phyloP scores from a whole-genome alignment of 2,888 invertebrate genomes.

The Lordiphosa andalusiaca region DNA sequence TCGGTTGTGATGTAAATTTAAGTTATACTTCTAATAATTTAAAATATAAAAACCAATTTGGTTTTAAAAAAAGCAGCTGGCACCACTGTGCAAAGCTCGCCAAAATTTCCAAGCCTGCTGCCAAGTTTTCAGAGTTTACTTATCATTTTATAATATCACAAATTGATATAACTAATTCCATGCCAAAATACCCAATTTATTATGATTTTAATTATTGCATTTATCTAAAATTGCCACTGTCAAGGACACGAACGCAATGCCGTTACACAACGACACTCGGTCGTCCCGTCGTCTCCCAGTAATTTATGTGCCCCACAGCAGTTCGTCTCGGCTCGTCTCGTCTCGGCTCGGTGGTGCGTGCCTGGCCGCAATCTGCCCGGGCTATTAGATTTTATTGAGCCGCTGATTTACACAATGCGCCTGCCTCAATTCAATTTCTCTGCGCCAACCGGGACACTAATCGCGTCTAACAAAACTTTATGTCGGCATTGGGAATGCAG shows the following conservation, averaged over 20 bases:
- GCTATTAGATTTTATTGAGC: conserved; percentile 73
- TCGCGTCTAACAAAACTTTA: conserved; percentile 48
- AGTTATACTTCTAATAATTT: too few relatives aligned
- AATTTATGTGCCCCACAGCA: conserved; percentile 50
- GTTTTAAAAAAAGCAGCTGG: too few relatives aligned
- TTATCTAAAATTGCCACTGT: conserved; percentile 32
- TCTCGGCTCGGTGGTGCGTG: too few relatives aligned
- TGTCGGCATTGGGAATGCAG: conserved; percentile 21
- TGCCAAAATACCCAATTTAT: conserved; percentile 7
- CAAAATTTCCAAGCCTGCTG: too few relatives aligned
- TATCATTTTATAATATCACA: too few relatives aligned
- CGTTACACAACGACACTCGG: conserved; percentile 10
- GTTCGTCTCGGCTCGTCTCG: conserved; percentile 7
- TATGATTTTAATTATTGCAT: not conserved
- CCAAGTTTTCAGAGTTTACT: too few relatives aligned
- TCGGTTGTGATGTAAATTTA: too few relatives aligned
- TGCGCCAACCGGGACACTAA: conserved; percentile 12
- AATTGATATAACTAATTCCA: not conserved
- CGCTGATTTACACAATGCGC: conserved; percentile 70
- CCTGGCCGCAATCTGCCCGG: conserved; percentile 62
- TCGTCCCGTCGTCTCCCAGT: conserved; percentile 24
- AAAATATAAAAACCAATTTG: too few relatives aligned
- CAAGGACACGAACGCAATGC: conserved; percentile 51
- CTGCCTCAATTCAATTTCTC: conserved; percentile 66
- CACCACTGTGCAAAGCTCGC: too few relatives aligned